Base-by-base conservation (phyloP, 2,888 invertebrate genomes). In the Acleris literana region DNA sequence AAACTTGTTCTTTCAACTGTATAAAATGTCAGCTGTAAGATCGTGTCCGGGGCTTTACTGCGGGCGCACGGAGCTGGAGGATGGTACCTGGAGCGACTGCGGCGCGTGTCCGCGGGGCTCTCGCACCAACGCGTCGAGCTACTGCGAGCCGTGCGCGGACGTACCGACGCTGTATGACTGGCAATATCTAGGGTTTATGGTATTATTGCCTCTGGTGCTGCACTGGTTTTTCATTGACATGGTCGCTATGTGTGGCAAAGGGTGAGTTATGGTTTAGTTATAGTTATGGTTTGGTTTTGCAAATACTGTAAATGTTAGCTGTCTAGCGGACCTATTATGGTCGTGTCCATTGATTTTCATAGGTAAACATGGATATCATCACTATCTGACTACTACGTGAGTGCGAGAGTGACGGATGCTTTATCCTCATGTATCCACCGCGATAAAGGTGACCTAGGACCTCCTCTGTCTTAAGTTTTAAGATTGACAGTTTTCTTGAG, bases 131-230 rank as follows among this genome's bases (percentile, higher is more conserved):
- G 87, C 93, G 0, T 93, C 95, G 1, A 97, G 96, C 63, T 94
- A 96, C 49, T 98, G 99, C 82, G 87, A 93, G 18, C 94, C 94
- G 2, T 99, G 99, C 79, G 93, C 94, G 1, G 95, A 96, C 62
- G 93, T 93, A 44, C 96, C 97, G 0, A 93, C 95, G 16, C 94
- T 97, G 49, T 99, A 99, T 80, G 99, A 99, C 78, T 98, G 98
- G 97, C 93, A 99, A 53, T 98, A 97, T 83, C 94, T 99, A 22
- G 97, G 97, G 1, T 99, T 99, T 80, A 98, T 99, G 97, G 97
- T 96, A 0, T 86, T 99, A 17, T 83, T 98, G 52, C 97, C 98
- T 0, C 88, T 99, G 51, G 95, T 98, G 54, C 90, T 99, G 64
- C 98, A 99, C 86, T 97, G 97, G 95, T 97, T 97, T 82, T 98